A percentile compares a stretch with the other conserved stretches of the same genome.
These are phyloP conservation scores for Anolis apletophallus DNA, from an alignment of 2,797 vertebrate genomes.

Conservation along the genomic window DNA sequence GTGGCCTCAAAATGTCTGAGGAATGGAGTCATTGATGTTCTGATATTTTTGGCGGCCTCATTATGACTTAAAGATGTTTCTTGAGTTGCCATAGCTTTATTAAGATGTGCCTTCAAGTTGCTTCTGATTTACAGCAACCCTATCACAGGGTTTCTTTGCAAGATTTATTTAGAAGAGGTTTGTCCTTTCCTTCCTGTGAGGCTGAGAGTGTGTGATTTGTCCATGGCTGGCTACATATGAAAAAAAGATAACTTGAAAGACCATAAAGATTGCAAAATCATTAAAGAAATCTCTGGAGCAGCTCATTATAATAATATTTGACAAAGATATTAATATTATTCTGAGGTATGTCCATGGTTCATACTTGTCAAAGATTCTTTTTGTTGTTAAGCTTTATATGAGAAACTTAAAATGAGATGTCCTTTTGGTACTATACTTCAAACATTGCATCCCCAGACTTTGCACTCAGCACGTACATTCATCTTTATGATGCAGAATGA, in stretches of 20 bases:
- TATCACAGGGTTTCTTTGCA: too few species aligned
- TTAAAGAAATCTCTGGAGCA: conserved; percentile 27
- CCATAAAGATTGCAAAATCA: neutral
- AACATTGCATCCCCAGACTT: conserved; percentile 27
- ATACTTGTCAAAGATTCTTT: conserved; percentile 20
- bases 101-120: too few species aligned
- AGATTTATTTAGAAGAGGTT: too few species aligned
- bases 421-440: conserved; percentile 30
- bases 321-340: neutral
- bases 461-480: conserved; percentile 16
- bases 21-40: too few species aligned
- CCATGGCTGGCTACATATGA: neutral
- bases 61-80: too few species aligned
- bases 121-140: too few species aligned
- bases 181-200: too few species aligned
- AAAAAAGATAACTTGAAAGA: neutral
- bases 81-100: neutral
- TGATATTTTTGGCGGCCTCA: neutral
- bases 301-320: neutral
- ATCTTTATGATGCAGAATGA: conserved; percentile 24
- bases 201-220: too few species aligned
- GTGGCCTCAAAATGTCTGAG: neutral
- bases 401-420: conserved; percentile 25
- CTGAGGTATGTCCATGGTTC: conserved; percentile 6
- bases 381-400: conserved; percentile 24